phyloP scores from a whole-genome alignment of 92 coral and sea anemone genomes.

The Epizoanthus rinbou region DNA sequence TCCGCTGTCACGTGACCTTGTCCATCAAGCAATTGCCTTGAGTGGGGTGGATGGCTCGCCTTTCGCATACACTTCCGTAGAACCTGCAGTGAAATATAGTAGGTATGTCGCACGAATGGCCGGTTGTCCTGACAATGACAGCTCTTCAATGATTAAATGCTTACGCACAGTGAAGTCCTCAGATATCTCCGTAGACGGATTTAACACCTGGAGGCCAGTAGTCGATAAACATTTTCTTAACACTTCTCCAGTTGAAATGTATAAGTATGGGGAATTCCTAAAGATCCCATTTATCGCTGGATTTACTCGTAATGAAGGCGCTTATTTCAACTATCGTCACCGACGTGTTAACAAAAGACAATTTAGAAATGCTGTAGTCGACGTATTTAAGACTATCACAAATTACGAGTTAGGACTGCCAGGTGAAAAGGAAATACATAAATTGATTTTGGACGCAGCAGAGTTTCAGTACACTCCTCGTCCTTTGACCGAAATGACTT shows the following conservation, averaged over 20 bases:
- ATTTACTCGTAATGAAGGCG: slow-evolving; percentile 54
- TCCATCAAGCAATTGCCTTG: slow-evolving; percentile 40
- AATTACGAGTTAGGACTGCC: slow-evolving; percentile 29
- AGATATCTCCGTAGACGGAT: slow-evolving; percentile 10
- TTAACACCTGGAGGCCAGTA: slow-evolving; percentile 53
- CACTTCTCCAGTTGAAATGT: slow-evolving; percentile 46
- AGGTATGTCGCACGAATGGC: slow-evolving; percentile 46
- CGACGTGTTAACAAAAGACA: neutral
- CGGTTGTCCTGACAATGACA: slow-evolving; percentile 23
- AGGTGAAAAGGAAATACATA: slow-evolving; percentile 19
- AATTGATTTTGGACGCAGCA: slow-evolving; percentile 41
- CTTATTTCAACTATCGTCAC: neutral
- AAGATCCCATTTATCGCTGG: slow-evolving; percentile 32
- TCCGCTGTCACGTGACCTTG: slow-evolving; percentile 41
- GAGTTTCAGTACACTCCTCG: slow-evolving; percentile 62
- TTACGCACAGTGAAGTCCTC: slow-evolving; percentile 30
- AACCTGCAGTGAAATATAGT: slow-evolving; percentile 18
- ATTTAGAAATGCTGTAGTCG: slow-evolving; percentile 14
- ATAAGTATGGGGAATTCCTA: slow-evolving; percentile 37
- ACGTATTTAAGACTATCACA: neutral
- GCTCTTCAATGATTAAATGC: slow-evolving; percentile 43
- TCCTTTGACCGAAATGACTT: slow-evolving; percentile 36
- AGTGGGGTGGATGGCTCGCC: slow-evolving; percentile 34
- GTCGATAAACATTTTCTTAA: slow-evolving; percentile 52
- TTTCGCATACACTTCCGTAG: slow-evolving; percentile 1